Percentiles rank a stretch among this genome's conserved stretches.
Conservation (phyloP, 1,140 invertebrate species). For the Drosophila bocqueti region DNA sequence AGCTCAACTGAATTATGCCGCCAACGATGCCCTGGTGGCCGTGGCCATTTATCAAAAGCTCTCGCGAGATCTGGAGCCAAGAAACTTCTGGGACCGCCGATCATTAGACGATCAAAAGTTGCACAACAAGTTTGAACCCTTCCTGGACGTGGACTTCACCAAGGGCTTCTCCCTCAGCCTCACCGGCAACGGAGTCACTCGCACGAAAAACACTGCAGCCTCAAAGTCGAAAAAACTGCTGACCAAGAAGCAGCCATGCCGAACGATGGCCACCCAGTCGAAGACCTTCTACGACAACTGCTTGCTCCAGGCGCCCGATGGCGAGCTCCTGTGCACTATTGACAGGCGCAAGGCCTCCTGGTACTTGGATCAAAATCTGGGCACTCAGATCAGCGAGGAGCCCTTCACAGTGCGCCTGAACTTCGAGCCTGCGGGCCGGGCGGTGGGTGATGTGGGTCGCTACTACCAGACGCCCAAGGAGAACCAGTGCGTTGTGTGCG, state of each 20-base stretch:
- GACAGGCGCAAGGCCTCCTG: slow-evolving; percentile 93
- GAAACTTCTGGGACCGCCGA: slow-evolving; percentile 51
- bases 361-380: slow-evolving; percentile 90
- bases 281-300: slow-evolving; percentile 93
- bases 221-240: slow-evolving; percentile 21
- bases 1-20: slow-evolving; percentile 90
- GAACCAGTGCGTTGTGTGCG: slow-evolving; percentile 95
- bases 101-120: slow-evolving; percentile 15
- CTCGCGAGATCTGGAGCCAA: slow-evolving; percentile 46
- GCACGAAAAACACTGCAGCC: background rate
- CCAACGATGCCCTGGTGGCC: slow-evolving; percentile 89
- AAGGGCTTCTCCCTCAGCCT: slow-evolving; percentile 43
- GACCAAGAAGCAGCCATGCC: slow-evolving; percentile 42
- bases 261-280: slow-evolving; percentile 85
- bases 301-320: slow-evolving; percentile 91
- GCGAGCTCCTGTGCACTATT: slow-evolving; percentile 92
- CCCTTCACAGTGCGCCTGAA: slow-evolving; percentile 91
- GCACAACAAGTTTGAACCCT: slow-evolving; percentile 49
- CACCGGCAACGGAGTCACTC: background rate
- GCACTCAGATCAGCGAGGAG: slow-evolving; percentile 87
- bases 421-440: slow-evolving; percentile 93
- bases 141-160: slow-evolving; percentile 63
- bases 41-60: slow-evolving; percentile 88
- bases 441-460: slow-evolving; percentile 88
- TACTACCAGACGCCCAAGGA: slow-evolving; percentile 91